phyloP scores from a whole-genome alignment of 2,888 invertebrate genomes.

The Julus scandinavius region DNA sequence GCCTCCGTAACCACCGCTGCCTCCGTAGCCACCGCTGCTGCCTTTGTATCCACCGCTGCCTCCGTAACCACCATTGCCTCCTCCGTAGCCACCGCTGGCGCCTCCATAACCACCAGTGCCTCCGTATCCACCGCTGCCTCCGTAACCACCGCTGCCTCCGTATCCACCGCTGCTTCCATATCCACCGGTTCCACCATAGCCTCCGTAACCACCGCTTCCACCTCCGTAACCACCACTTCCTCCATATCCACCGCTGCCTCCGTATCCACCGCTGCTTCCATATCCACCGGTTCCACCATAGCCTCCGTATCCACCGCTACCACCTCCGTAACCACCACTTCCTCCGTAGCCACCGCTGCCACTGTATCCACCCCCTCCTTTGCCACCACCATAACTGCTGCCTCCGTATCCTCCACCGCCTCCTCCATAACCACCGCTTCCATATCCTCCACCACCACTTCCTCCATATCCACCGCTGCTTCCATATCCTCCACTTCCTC shows the following conservation, averaged over 20 bases:
- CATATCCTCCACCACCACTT: background rate
- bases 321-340: slow-evolving; percentile 2
- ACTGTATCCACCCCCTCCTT: background rate
- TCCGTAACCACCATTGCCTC: background rate
- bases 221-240: background rate
- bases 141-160: background rate
- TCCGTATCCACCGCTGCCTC: background rate
- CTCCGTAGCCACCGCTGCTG: background rate
- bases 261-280: background rate
- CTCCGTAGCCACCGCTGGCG: background rate
- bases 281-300: slow-evolving; percentile 9
- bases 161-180: background rate
- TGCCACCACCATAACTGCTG: background rate
- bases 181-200: background rate
- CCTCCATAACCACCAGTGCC: background rate
- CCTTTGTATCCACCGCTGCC: background rate
- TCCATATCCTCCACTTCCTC: background rate
- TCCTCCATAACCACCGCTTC: slow-evolving; percentile 45
- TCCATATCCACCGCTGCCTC: background rate
- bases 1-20: background rate
- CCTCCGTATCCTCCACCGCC: slow-evolving; percentile 5
- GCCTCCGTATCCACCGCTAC: background rate
- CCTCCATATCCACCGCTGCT: background rate
- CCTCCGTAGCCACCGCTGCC: slow-evolving; percentile 36
- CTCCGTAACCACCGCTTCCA: background rate